These are phyloP conservation scores for Axea sp. DNA, from an alignment of 2,888 invertebrate genomes.

Conservation along the genomic window DNA sequence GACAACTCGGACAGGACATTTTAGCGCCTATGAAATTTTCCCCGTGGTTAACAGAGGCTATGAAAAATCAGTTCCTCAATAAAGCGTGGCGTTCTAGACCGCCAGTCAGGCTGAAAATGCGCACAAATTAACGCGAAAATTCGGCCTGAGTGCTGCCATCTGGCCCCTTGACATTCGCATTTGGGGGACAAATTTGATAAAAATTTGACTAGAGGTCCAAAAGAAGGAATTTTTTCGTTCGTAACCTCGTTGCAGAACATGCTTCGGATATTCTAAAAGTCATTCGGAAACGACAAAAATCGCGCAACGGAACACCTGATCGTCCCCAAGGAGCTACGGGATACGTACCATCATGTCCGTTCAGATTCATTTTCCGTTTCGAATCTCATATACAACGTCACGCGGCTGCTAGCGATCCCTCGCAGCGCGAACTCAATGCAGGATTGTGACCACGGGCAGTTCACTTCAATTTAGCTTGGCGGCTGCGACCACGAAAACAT, in stretches of 20 bases:
- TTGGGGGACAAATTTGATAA: conserved; percentile 40
- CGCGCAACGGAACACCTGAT: conserved; percentile 7
- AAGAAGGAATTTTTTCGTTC: background rate
- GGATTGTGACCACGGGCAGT: conserved; percentile 66
- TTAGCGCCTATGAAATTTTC: background rate
- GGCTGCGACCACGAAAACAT: conserved; percentile 81
- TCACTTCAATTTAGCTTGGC: conserved; percentile 82
- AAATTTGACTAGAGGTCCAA: background rate
- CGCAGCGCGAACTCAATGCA: conserved; percentile 67
- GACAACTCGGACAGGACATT: conserved; percentile 59
- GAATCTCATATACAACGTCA: conserved; percentile 79
- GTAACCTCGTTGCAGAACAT: too few relatives aligned
- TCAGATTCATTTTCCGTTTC: conserved; percentile 91
- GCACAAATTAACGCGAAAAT: conserved; percentile 69
- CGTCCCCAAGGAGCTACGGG: conserved; percentile 66
- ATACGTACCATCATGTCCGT: conserved; percentile 96
- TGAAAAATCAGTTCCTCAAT: background rate
- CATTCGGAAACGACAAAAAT: background rate
- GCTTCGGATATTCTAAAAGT: too few relatives aligned
- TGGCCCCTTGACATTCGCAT: conserved; percentile 76
- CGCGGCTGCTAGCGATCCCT: conserved; percentile 74
- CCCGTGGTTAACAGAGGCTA: background rate
- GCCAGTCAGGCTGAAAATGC: conserved; percentile 61
- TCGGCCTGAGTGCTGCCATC: conserved; percentile 76
- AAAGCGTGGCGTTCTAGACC: background rate